phyloP scores from a whole-genome alignment of 2,113 vertebrate genomes.

The Sylvilagus bachmani region DNA sequence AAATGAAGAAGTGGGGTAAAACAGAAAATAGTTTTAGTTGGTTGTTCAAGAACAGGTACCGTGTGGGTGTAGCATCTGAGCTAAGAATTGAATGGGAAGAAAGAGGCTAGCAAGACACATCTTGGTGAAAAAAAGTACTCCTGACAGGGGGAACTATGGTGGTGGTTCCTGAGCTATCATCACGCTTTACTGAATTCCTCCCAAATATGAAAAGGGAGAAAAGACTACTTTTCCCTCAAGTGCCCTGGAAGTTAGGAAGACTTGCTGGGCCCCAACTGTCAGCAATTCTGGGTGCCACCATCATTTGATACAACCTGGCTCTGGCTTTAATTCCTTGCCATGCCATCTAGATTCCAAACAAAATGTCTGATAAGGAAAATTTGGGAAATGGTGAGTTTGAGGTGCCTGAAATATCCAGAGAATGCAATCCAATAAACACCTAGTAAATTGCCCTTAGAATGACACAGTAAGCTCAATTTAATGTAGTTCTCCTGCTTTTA shows the following conservation, averaged over 20 bases:
- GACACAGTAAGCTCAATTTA: neutral
- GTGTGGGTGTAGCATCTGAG: neutral
- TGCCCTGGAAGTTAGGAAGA: neutral
- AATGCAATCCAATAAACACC: neutral
- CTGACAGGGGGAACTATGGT: neutral
- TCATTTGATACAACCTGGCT: neutral
- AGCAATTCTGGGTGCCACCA: neutral
- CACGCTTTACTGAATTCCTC: neutral
- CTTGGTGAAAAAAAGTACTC: neutral
- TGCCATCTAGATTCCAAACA: neutral
- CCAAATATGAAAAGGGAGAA: neutral
- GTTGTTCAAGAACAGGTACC: neutral
- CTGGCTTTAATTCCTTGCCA: neutral
- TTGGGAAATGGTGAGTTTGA: neutral
- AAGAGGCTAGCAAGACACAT: neutral
- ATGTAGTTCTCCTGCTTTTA: neutral
- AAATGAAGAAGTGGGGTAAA: neutral
- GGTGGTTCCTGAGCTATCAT: neutral
- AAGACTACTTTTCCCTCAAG: neutral
- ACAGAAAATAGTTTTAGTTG: neutral
- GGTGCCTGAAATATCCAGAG: neutral
- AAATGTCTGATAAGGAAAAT: neutral
- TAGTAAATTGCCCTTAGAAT: neutral
- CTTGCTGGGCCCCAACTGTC: neutral
- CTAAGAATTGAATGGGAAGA: neutral